A percentile compares a stretch with the other conserved stretches of the same genome.
phyloP scores from a whole-genome alignment of 2,888 invertebrate species.

The Drosophila melanosoma region DNA sequence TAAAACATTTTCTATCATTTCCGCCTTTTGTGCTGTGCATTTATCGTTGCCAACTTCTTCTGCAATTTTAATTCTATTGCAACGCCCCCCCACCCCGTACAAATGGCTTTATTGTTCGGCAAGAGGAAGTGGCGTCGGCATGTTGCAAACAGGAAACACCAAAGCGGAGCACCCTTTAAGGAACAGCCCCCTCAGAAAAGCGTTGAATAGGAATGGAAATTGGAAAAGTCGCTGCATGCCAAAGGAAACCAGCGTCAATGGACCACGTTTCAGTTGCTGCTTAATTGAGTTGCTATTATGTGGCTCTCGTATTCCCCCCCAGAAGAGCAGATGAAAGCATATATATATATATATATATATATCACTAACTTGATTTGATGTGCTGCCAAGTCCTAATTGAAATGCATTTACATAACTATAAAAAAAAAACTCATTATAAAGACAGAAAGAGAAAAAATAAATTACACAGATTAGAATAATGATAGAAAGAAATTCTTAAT shows the following conservation, averaged over 20 bases:
- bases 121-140: conserved; percentile 60
- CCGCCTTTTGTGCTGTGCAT: conserved; percentile 60
- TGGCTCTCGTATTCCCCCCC: conserved; percentile 31
- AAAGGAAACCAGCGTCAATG: conserved; percentile 56
- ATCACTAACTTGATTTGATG: conserved; percentile 28
- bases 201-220: conserved; percentile 63
- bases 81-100: neutral
- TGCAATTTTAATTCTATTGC: conserved; percentile 73
- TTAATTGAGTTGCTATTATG: conserved; percentile 79
- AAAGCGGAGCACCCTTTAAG: conserved; percentile 33
- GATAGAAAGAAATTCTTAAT: neutral
- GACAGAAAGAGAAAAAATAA: neutral
- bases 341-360: neutral
- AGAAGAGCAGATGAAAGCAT: conserved; percentile 33
- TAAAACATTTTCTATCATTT: conserved; percentile 79
- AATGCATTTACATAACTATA: neutral
- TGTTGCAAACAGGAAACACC: conserved; percentile 75
- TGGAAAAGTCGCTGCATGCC: conserved; percentile 27
- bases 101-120: conserved; percentile 53
- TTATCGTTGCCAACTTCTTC: conserved; percentile 61
- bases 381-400: neutral
- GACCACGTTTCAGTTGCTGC: conserved; percentile 65
- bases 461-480: neutral
- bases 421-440: conserved; percentile 1
- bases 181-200: conserved; percentile 30